These are phyloP conservation scores for Rhynchophorus ferrugineus DNA, from an alignment of 1,140 invertebrate genomes.

Conservation along the genomic window DNA sequence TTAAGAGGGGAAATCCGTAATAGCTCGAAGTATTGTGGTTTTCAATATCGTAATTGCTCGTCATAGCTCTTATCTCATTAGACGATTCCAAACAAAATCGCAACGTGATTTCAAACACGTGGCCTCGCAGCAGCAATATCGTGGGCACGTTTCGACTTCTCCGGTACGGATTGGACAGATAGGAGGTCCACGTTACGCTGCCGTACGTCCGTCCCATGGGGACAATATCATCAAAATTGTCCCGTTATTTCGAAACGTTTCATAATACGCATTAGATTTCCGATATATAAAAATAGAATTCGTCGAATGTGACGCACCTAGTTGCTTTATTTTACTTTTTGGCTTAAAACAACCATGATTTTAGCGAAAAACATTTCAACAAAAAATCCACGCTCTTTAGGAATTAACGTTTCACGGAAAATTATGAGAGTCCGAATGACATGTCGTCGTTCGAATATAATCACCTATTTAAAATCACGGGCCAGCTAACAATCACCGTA, in stretches of 20 bases:
- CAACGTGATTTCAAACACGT: conserved; percentile 20
- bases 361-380: conserved; percentile 6
- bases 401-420: conserved; percentile 10
- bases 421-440: conserved; percentile 4
- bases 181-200: no score
- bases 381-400: conserved; percentile 6
- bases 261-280: conserved; percentile 6
- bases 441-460: conserved; percentile 7
- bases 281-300: conserved; percentile 20
- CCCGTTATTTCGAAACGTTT: not conserved
- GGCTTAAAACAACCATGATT: conserved; percentile 4
- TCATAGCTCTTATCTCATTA: conserved; percentile 22
- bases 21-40: no score
- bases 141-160: conserved; percentile 8
- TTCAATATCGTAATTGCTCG: no score
- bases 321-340: no score
- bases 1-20: no score
- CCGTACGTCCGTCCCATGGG: no score
- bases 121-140: not conserved
- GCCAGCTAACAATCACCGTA: conserved; percentile 3
- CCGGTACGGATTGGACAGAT: not conserved
- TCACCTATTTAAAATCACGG: conserved; percentile 12
- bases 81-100: conserved; percentile 1
- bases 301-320: conserved; percentile 7
- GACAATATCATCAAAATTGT: no score